These are phyloP conservation scores for Graphium colonna DNA, from an alignment of 2,888 invertebrate species.

Conservation along the genomic window DNA sequence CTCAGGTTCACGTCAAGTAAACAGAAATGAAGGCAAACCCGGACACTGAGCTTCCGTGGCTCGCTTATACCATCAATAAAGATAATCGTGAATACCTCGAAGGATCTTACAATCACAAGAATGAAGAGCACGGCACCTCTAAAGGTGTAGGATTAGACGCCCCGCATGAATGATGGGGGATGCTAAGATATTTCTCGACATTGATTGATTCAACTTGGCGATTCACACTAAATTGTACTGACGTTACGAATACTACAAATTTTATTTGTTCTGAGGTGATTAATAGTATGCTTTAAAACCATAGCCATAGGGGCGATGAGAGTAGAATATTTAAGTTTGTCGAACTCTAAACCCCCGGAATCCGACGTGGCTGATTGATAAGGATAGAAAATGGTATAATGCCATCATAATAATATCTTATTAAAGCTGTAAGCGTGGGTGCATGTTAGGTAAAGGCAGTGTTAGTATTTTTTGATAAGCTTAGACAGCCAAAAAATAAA, in stretches of 20 bases:
- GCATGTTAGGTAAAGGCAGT: no score
- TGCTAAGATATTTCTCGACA: slow-evolving; percentile 39
- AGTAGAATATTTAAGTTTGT: neutral
- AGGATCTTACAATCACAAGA: neutral
- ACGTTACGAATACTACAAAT: slow-evolving; percentile 23
- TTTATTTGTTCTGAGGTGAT: slow-evolving; percentile 13
- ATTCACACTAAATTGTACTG: slow-evolving; percentile 33
- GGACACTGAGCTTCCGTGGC: no score
- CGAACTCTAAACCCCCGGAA: slow-evolving; percentile 6
- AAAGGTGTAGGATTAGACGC: slow-evolving; percentile 29
- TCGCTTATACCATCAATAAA: neutral
- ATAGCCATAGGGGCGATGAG: neutral
- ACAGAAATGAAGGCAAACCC: no score
- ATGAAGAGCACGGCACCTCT: slow-evolving; percentile 26
- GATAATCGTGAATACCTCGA: slow-evolving; percentile 18
- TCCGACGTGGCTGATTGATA: slow-evolving; percentile 22
- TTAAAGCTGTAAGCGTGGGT: slow-evolving; percentile 5
- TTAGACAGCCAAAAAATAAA: no score
- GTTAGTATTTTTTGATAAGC: no score
- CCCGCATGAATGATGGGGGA: slow-evolving; percentile 43
- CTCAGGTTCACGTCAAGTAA: no score
- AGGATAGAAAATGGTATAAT: slow-evolving; percentile 15
- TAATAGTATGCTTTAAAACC: slow-evolving; percentile 17
- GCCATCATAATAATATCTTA: slow-evolving; percentile 10
- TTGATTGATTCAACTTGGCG: slow-evolving; percentile 55